These are phyloP conservation scores for Epinotia ramella DNA, from an alignment of 2,888 invertebrate genomes.

Conservation along the genomic window DNA sequence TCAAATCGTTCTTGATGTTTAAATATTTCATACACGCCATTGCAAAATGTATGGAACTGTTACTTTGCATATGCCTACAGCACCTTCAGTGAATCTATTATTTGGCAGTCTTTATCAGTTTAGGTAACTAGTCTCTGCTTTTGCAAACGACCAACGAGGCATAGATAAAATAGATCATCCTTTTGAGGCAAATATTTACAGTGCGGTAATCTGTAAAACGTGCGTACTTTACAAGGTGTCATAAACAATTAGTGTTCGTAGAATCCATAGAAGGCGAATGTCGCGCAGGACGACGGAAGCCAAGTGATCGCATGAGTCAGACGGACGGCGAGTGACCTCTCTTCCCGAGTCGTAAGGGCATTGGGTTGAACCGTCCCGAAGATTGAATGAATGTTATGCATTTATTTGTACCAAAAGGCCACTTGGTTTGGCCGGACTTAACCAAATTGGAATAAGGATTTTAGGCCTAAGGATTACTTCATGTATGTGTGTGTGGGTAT, in stretches of 20 bases:
- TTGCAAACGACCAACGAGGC: background rate
- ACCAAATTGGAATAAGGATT: background rate
- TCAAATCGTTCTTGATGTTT: too few relatives aligned
- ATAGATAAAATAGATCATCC: background rate
- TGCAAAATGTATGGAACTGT: too few relatives aligned
- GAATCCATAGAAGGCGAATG: conserved; percentile 1
- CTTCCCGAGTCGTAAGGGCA: conserved; percentile 15
- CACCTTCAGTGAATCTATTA: too few relatives aligned
- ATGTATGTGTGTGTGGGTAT: too few relatives aligned
- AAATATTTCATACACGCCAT: too few relatives aligned
- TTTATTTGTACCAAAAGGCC: background rate
- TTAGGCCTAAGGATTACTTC: background rate
- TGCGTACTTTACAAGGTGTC: background rate
- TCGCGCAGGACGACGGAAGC: background rate
- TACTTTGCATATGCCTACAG: too few relatives aligned
- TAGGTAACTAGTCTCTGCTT: background rate
- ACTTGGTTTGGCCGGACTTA: background rate
- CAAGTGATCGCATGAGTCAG: conserved; percentile 11
- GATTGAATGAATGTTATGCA: background rate
- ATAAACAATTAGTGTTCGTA: background rate
- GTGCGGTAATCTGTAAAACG: background rate
- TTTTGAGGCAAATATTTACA: background rate
- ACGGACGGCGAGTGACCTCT: conserved; percentile 14
- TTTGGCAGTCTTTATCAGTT: background rate
- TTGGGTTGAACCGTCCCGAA: conserved; percentile 2